Base-by-base conservation (phyloP, 2,797 vertebrate species). In the Enteromius fasciolatus region DNA sequence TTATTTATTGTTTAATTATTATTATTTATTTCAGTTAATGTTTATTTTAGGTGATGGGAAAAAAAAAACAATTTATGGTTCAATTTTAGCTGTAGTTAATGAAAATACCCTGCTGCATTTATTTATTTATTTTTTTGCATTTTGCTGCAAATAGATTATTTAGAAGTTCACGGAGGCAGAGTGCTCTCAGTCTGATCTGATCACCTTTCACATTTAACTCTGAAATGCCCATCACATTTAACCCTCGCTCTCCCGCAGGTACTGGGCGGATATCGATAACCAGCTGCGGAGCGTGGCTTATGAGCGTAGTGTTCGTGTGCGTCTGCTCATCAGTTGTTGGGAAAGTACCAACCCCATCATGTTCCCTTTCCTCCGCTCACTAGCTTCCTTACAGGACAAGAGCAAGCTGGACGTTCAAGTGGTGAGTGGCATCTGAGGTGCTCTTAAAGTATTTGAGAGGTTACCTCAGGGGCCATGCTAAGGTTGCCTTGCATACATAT, bases 321-420 rank as follows among this genome's bases (percentile, higher is more conserved):
- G 95, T 0, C 88, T 98, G 85, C 90, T 98, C 84, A 90, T 94
- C 82, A 97, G 96, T 86, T 97, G 97, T 86, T 98, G 97, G 97
- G 83, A 48, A 0, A 94, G 92, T 92, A 94, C 94, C 0, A 89
- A 91, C 2, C 91, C 92, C 0, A 18, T 92, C 85, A 97, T 97
- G 96, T 90, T 97, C 14, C 89, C 97, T 78, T 98, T 98, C 92
- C 95, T 98, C 25, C 92, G 83, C 28, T 98, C 97, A 0, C 92
- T 99, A 61, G 95, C 94, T 0, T 95, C 96, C 0, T 41, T 98
- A 36, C 86, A 92, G 0, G 92, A 96, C 76, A 90, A 85, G 15
- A 93, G 86, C 78, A 91, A 86, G 50, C 93, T 94, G 54, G 91
- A 95, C 77, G 86, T 98, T 87, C 93, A 97, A 84, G 97, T 98